Evolutionary conservation across 2,888 invertebrate species (phyloP), one percentile per base, ranked within the genome.

Genomic region (Sesia apiformis): DNA sequence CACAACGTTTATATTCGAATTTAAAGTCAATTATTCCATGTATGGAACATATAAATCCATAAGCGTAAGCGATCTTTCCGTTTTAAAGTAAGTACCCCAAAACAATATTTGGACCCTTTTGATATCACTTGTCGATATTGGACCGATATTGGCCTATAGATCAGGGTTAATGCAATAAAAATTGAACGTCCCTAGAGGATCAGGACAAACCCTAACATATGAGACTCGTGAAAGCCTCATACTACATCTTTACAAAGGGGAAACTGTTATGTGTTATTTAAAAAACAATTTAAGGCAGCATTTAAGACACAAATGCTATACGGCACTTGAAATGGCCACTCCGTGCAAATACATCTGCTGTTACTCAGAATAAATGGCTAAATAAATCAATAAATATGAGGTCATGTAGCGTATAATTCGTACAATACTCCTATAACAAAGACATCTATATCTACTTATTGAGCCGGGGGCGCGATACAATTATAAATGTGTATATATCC

Each of bases 151-250:
- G 78, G 78, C 61, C 74, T 74, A 75, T 85, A 81, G 68, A 84
- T 87, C 86, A 87, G 80, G 79, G 76, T 72, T 73, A 75, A 76
- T 64, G 83, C 81, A 88, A 88, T 88, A 88, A 88, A 84, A 86
- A 83, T 81, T 75, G 81, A 74, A 78, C 71, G 77, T 80, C 84
- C 86, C 83, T 63, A 67, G 71, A 75, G 85, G 85, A 86, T 88
- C 85, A 85, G 78, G 75, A 72, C 78, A 83, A 85, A 85, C 82
- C 79, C 83, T 86, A 86, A 87, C 81, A 73, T 79, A 88, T 86
- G 88, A 80, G 88, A 84, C 86, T 77, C 64, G 69, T 72, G 71
- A 75, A 83, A 85, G 81, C 82, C 81, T 83, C 75, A 76, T 74
- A 72, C 76, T 69, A 72, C 80, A 75, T 70, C 78, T 79, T 79